Conservation (phyloP, 2,888 invertebrate genomes). For the Eilema sororculum region DNA sequence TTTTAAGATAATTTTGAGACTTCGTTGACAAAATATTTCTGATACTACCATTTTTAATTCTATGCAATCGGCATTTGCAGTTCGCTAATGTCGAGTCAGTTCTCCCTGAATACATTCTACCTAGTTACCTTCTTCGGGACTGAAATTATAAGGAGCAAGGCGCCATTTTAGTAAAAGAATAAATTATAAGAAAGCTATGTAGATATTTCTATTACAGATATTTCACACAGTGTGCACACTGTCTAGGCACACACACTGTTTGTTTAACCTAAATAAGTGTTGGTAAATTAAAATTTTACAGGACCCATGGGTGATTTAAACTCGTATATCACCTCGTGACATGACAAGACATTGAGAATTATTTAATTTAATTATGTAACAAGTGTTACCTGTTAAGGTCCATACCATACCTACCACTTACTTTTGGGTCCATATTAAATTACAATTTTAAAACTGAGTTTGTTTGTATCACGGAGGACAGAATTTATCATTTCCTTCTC, state of each 20-base stretch:
- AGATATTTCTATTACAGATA: background rate
- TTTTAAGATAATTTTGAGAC: no score
- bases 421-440: no score
- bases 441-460: no score
- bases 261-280: background rate
- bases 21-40: no score
- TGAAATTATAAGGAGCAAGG: background rate
- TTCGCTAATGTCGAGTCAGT: no score
- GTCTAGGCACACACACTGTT: background rate
- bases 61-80: no score
- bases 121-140: background rate
- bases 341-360: background rate
- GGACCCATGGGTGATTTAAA: background rate
- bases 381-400: background rate
- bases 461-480: no score
- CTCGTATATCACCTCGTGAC: background rate
- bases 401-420: no score
- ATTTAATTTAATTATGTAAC: conserved; percentile 9
- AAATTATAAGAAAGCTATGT: no score
- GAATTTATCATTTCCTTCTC: no score
- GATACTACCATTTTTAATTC: no score
- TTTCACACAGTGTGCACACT: conserved; percentile 6
- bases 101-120: no score
- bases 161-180: background rate
- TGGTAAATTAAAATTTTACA: conserved; percentile 2